These are phyloP conservation scores for Aulostomus chinensis DNA, from an alignment of 2,797 vertebrate species.

Conservation along the genomic window DNA sequence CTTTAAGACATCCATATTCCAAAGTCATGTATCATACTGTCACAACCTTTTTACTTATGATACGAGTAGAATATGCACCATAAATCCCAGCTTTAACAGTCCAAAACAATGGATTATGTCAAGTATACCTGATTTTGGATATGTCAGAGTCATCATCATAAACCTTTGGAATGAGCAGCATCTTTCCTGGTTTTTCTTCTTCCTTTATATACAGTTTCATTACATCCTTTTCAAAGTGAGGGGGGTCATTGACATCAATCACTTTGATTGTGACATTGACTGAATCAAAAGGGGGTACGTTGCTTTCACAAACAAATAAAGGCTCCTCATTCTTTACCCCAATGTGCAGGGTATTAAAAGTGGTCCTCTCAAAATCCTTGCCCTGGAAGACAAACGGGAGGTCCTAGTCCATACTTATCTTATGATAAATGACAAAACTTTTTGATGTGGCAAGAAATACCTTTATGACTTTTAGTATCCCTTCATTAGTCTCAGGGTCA, in stretches of 20 bases:
- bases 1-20: too few species aligned
- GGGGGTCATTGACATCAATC: constrained; percentile 73
- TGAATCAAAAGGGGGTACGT: fast-evolving
- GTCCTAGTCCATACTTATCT: not conserved
- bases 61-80: too few species aligned
- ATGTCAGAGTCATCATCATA: constrained; percentile 64
- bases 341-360: constrained; percentile 49
- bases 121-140: constrained; percentile 69
- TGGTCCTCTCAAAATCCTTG: constrained; percentile 65
- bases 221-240: constrained; percentile 56
- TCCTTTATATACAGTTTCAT: constrained; percentile 63
- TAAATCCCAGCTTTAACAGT: too few species aligned
- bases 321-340: constrained; percentile 76
- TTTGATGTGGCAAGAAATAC: constrained; percentile 55
- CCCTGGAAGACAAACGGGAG: constrained; percentile 63
- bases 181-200: constrained; percentile 71
- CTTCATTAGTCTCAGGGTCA: constrained; percentile 83
- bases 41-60: too few species aligned
- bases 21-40: too few species aligned
- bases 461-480: constrained; percentile 82
- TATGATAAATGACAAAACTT: not conserved
- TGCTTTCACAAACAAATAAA: constrained; percentile 64
- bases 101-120: not conserved
- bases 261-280: constrained; percentile 64
- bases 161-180: constrained; percentile 68